A percentile compares a stretch with the other conserved stretches of the same genome.
These are phyloP conservation scores for Eulacestoma nigropectus DNA, from an alignment of 2,113 vertebrate genomes.

Conservation along the genomic window DNA sequence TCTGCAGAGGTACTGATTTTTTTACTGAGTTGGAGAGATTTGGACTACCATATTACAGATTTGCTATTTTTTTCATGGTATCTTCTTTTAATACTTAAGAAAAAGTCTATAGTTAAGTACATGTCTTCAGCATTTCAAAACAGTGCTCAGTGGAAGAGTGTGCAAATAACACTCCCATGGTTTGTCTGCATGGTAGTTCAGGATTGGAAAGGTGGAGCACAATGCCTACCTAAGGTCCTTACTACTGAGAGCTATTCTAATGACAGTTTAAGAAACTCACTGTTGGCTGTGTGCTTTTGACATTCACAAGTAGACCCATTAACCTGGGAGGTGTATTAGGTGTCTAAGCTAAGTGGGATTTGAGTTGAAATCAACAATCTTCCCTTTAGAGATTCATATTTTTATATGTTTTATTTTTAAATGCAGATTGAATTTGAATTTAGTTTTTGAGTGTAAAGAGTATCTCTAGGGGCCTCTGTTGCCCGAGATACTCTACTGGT, in stretches of 20 bases:
- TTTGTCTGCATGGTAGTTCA: neutral
- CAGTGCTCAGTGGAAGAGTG: neutral
- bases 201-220: neutral
- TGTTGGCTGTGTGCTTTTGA: neutral
- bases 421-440: neutral
- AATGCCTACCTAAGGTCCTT: neutral
- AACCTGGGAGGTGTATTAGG: neutral
- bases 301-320: neutral
- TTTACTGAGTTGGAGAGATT: neutral
- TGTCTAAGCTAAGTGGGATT: neutral
- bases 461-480: too few species aligned
- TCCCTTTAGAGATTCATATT: neutral
- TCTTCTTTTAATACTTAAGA: neutral
- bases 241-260: neutral
- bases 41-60: neutral
- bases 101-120: neutral
- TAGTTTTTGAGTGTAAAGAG: neutral
- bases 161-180: neutral
- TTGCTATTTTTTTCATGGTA: neutral
- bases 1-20: neutral
- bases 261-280: neutral
- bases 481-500: too few species aligned
- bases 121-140: neutral
- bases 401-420: neutral
- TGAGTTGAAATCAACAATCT: neutral